These are phyloP conservation scores for Oreochromis niloticus DNA, from an alignment of 2,113 vertebrate genomes.

Conservation along the genomic window DNA sequence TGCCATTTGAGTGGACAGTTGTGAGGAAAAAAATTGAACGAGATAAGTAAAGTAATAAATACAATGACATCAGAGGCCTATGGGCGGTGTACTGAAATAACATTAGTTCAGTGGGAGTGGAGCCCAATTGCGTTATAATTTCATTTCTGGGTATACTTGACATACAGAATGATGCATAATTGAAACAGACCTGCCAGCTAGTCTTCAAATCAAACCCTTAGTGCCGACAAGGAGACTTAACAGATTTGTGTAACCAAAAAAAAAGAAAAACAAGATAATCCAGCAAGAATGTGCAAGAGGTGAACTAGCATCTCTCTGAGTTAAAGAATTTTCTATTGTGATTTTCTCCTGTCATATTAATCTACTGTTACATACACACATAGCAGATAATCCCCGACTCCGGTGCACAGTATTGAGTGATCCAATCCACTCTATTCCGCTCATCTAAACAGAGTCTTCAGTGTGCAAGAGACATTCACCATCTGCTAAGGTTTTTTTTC, in stretches of 20 bases:
- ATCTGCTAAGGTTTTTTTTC: background rate
- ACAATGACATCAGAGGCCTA: slow-evolving; percentile 27
- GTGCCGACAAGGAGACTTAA: background rate
- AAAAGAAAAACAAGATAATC: background rate
- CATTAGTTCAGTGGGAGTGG: slow-evolving; percentile 17
- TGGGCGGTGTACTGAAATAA: slow-evolving; percentile 16
- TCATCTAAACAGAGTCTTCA: slow-evolving; percentile 10
- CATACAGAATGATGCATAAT: slow-evolving; percentile 5
- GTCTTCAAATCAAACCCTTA: background rate
- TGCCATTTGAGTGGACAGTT: slow-evolving; percentile 1
- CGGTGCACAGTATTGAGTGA: background rate
- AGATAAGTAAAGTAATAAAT: slow-evolving; percentile 42
- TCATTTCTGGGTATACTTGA: slow-evolving; percentile 21
- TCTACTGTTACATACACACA: background rate
- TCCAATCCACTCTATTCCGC: slow-evolving; percentile 1
- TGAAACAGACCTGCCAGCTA: slow-evolving; percentile 20
- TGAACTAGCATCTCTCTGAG: background rate
- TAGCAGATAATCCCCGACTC: background rate
- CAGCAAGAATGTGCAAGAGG: background rate
- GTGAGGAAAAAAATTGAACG: slow-evolving; percentile 13
- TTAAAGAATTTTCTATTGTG: background rate
- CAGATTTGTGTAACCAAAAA: background rate
- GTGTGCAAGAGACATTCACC: background rate
- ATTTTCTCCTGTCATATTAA: background rate
- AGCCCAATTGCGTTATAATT: slow-evolving; percentile 12